Conservation (phyloP, 2,888 invertebrate genomes). For the Petrolisthes cinctipes region DNA sequence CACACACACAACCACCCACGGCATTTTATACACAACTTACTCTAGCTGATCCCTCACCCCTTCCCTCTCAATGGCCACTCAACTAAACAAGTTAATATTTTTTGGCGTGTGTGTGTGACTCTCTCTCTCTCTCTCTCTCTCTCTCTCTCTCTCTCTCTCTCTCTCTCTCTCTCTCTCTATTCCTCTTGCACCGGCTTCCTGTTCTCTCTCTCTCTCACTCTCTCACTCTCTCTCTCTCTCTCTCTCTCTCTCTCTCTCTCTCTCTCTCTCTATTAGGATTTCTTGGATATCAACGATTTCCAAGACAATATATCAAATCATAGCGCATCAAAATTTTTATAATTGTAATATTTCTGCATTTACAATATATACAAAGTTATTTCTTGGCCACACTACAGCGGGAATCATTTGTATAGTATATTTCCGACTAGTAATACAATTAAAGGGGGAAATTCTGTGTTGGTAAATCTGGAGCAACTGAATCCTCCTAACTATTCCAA, state of each 20-base stretch:
- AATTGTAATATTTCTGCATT: no score
- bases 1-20: neutral
- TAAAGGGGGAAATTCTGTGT: no score
- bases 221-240: neutral
- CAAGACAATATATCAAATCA: no score
- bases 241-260: neutral
- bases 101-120: neutral
- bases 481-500: no score
- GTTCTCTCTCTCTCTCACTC: neutral
- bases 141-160: constrained; percentile 27
- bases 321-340: no score
- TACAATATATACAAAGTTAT: no score
- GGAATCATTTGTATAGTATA: no score
- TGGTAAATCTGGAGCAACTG: no score
- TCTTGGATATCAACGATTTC: neutral
- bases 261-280: neutral
- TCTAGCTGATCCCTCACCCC: constrained; percentile 28
- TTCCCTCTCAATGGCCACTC: constrained; percentile 34
- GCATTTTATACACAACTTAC: constrained; percentile 1
- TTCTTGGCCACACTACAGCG: no score
- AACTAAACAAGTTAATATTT: constrained; percentile 36
- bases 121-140: neutral
- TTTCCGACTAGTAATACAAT: no score
- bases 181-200: neutral
- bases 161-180: neutral